These are phyloP conservation scores for Lates calcarifer DNA, from an alignment of 2,113 vertebrate genomes.

Conservation along the genomic window DNA sequence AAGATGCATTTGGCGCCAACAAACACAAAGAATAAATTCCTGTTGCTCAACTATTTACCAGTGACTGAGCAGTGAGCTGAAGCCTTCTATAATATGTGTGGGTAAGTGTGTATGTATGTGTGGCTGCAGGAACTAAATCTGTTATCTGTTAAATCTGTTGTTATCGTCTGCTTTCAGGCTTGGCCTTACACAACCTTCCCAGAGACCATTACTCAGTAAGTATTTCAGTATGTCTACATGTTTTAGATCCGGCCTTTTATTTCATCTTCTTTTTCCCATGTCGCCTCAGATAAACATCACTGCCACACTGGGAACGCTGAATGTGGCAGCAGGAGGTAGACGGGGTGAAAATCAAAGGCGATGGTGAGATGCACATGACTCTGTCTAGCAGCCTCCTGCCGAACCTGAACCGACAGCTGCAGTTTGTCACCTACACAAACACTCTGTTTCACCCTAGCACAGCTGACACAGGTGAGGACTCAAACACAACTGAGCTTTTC, in stretches of 20 bases:
- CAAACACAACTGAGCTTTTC: neutral
- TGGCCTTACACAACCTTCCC: slow-evolving; percentile 79
- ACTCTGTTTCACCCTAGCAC: slow-evolving; percentile 89
- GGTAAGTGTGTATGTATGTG: too few relatives aligned
- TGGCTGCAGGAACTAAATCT: neutral
- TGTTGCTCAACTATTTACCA: neutral
- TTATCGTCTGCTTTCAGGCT: slow-evolving; percentile 70
- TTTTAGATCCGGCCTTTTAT: neutral
- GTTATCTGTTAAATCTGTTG: too few relatives aligned
- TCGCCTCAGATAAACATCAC: slow-evolving; percentile 86
- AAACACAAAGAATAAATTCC: too few relatives aligned
- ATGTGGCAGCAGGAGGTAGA: slow-evolving; percentile 90
- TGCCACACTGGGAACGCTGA: slow-evolving; percentile 87
- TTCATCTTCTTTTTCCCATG: neutral
- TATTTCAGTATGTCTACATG: neutral
- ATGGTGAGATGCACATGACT: slow-evolving; percentile 85
- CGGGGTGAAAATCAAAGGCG: slow-evolving; percentile 86
- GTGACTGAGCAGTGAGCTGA: neutral
- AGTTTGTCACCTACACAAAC: slow-evolving; percentile 92
- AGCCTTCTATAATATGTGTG: neutral
- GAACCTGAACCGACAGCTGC: slow-evolving; percentile 91
- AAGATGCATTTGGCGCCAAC: too few relatives aligned
- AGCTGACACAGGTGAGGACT: slow-evolving; percentile 88
- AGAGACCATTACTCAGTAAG: slow-evolving; percentile 79
- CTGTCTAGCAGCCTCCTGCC: slow-evolving; percentile 82